Base-by-base conservation (phyloP, 2,113 vertebrate species). In the Coptodon bakossiorum region DNA sequence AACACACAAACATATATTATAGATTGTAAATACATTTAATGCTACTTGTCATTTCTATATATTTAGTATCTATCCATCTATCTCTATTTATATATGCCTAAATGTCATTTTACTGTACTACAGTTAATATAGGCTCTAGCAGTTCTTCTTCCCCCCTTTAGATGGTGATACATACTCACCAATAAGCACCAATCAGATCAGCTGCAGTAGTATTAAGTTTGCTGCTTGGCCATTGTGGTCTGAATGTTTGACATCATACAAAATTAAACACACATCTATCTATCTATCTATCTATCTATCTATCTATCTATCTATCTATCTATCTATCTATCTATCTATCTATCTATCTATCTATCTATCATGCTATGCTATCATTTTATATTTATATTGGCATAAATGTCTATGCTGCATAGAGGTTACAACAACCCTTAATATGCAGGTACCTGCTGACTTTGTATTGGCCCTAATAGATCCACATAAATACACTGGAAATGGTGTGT, bases 91-190 rank as follows among this genome's bases (percentile, higher is more conserved):
- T 66, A n/a, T 38, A 38, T 66, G 17, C 31, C 19, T 66, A 66
- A 66, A 66, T 38, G 61, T 68, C 6, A 40, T 68, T 78, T 31
- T 78, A 50, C 16, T 31, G 2, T n/a, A 12, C 22, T 48, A 29
- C 43, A 50, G 5, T 31, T 57, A 57, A 7, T 10, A 10, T 34
- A 9, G 19, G 43, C 14, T 31, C 6, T 6, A 14, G 86, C 10
- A 59, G 9, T 90, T 91, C 53, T 80, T n/a, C 6, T 22, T 3
- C 6, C 6, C 3, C 38, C 90, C 94, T 92, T 93, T 89, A 94
- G 94, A 92, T 94, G 94, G 93, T 3, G 71, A 81, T 85, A 80
- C 12, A 81, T n/a, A 80, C 89, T 80, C 79, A 93, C 1, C 56
- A 83, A 92, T 92, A 3, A 83, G 79, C 80, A 27, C 11, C 17